phyloP scores from a whole-genome alignment of 2,113 vertebrate species.

The Galbula dea region DNA sequence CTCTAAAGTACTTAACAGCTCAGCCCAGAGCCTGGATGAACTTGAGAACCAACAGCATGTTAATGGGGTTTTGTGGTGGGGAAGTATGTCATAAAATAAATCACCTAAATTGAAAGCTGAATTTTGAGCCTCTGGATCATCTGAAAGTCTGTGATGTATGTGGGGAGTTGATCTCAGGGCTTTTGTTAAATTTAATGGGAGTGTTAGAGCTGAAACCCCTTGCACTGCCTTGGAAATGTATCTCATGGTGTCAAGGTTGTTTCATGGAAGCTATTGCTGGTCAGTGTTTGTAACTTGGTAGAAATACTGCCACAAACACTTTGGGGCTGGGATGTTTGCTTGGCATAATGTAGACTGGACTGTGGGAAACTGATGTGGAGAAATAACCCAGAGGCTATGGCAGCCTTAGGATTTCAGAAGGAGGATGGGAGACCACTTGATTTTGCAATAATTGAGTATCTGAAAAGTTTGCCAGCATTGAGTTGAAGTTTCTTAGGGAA shows the following conservation, averaged over 20 bases:
- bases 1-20: not conserved
- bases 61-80: not conserved
- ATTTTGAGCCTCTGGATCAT: not conserved
- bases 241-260: not conserved
- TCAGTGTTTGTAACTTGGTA: not conserved
- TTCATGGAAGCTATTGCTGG: not conserved
- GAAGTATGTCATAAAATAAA: not conserved
- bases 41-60: not conserved
- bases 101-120: not conserved
- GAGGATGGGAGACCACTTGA: not conserved
- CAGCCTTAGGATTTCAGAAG: not conserved
- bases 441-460: not conserved
- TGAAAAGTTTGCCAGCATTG: not conserved
- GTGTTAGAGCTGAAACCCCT: not conserved
- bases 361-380: not conserved
- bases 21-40: not conserved
- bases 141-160: not conserved
- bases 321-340: not conserved
- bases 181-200: not conserved
- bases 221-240: not conserved
- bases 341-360: not conserved
- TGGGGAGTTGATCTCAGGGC: not conserved
- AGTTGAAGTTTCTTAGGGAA: not conserved
- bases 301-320: not conserved
- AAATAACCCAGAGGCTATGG: not conserved